These are phyloP conservation scores for Numenius arquata DNA, from an alignment of 2,113 vertebrate species.

Conservation along the genomic window DNA sequence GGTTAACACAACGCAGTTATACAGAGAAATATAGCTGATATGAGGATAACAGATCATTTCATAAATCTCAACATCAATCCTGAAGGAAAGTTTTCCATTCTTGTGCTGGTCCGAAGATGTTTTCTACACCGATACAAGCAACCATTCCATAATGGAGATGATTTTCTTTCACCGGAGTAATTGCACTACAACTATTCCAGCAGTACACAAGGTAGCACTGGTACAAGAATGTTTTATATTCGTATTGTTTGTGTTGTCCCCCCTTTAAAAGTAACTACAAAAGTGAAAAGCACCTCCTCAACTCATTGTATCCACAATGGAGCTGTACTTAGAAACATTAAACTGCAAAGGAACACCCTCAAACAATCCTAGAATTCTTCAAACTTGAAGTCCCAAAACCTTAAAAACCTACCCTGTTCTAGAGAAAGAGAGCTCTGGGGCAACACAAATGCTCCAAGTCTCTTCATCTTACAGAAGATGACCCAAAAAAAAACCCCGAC, in stretches of 20 bases:
- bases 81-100: not conserved
- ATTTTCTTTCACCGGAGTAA: not conserved
- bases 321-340: not conserved
- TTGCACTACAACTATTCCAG: not conserved
- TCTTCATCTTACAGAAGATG: not conserved
- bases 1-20: not conserved
- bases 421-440: not conserved
- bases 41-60: not conserved
- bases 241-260: not conserved
- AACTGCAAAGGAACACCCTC: not conserved
- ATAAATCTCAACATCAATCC: not conserved
- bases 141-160: accelerated
- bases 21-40: not conserved
- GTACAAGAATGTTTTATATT: not conserved
- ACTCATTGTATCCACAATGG: not conserved
- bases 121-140: not conserved
- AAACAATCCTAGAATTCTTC: not conserved
- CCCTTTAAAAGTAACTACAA: not conserved
- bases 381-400: not conserved
- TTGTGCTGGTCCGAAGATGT: not conserved
- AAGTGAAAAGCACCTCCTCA: not conserved
- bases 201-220: not conserved
- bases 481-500: not conserved
- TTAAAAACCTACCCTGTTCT: not conserved
- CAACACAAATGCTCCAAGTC: not conserved